phyloP scores from a whole-genome alignment of 2,888 invertebrate genomes.

The Stenotaenia linearis region DNA sequence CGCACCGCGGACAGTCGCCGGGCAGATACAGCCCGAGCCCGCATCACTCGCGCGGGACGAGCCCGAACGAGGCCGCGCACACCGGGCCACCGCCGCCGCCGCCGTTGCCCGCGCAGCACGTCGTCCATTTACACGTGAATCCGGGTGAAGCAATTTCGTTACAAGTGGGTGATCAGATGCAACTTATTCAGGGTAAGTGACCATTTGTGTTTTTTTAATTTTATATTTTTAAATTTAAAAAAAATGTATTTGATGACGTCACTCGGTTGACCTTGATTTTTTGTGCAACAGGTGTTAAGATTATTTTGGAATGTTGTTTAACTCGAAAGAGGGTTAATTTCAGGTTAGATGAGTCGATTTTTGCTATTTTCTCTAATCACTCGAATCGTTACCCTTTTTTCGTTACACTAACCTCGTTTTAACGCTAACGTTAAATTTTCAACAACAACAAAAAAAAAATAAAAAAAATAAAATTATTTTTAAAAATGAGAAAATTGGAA shows the following conservation, averaged over 20 bases:
- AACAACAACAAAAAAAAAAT: too few relatives aligned
- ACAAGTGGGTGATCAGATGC: conserved; percentile 66
- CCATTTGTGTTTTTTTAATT: background rate
- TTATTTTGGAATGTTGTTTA: too few relatives aligned
- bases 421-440: background rate
- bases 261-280: too few relatives aligned
- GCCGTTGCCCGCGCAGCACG: conserved; percentile 52
- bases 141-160: conserved; percentile 71
- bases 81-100: background rate
- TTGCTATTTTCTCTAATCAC: background rate
- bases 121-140: conserved; percentile 68
- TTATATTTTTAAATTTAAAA: too few relatives aligned
- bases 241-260: too few relatives aligned
- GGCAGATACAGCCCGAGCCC: conserved; percentile 33
- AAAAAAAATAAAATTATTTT: too few relatives aligned
- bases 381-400: background rate
- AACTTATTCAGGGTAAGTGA: conserved; percentile 66
- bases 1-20: conserved; percentile 33
- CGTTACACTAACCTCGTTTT: background rate
- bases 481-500: too few relatives aligned
- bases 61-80: conserved; percentile 28
- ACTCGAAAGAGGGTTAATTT: too few relatives aligned
- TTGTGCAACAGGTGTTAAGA: too few relatives aligned
- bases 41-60: conserved; percentile 33
- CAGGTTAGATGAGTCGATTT: too few relatives aligned